Base-by-base conservation (phyloP, 2,888 invertebrate species). In the Ecdyonurus torrentis region DNA sequence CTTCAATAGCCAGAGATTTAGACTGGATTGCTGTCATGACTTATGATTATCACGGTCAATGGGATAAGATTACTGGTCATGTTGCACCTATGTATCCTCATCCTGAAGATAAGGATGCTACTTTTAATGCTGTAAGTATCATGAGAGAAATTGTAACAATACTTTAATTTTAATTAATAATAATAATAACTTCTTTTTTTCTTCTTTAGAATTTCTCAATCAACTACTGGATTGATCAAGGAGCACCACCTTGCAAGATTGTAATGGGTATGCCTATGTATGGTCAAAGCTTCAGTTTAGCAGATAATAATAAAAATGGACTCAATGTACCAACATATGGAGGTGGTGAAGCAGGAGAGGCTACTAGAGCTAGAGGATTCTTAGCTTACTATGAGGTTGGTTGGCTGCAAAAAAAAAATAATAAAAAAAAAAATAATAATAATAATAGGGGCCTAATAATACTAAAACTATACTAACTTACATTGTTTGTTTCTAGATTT, bases 21-120 rank as follows among this genome's bases (percentile, higher is more conserved):
- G 91, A 92, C 72, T 92, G 91, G 90, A 91, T 94, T 67, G 85
- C 91, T 0, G 84, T 94, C 0, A 93, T 94, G 92, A 83, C 89
- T 0, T 93, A 93, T 71, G 93, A 94, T 71, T 92, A 87, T 71
- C 91, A 92, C 69, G 93, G 92, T 0, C 91, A 91, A 70, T 92
- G 91, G 91, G 92, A 92, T 70, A 89, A 90, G 73, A 84, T 85
- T 68, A 93, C 92, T 0, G 93, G 92, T 0, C 93, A 94, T 71
- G 86, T 92, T 2, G 87, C 93, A 0, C 93, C 92, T 1, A 86
- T 94, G 83, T 92, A 90, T 68, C 78, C 78, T 1, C 84, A 86
- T 71, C 86, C 87, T 0, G 83, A 83, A 25, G 87, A 87, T 71
- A 80, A 81, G 65, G 87, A 89, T 67, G 79, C 79, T 60, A 85